These are phyloP conservation scores for Ditylenchus dipsaci DNA, from an alignment of 1,140 invertebrate genomes.

Conservation along the genomic window DNA sequence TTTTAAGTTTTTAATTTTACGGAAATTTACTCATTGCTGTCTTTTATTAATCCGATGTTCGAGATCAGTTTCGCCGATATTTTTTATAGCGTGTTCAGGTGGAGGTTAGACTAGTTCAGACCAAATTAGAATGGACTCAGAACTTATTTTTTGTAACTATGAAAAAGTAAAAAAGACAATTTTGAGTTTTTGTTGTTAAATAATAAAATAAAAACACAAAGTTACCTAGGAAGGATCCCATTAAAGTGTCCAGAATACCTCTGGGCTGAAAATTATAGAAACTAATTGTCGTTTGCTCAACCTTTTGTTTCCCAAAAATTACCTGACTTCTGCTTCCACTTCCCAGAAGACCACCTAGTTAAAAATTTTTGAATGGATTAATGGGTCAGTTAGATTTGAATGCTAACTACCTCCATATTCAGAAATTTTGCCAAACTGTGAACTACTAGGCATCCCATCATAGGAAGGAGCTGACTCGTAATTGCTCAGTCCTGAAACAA, in stretches of 20 bases:
- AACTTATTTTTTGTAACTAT: not conserved
- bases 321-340: conserved; percentile 14
- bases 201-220: not conserved
- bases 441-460: not conserved
- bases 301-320: not conserved
- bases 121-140: too few relatives aligned
- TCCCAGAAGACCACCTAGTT: conserved; percentile 18
- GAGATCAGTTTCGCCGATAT: too few relatives aligned
- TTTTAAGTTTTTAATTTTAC: too few relatives aligned
- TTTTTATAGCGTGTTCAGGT: too few relatives aligned
- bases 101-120: too few relatives aligned
- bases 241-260: conserved; percentile 28
- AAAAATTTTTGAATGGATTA: too few relatives aligned
- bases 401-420: too few relatives aligned
- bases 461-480: conserved; percentile 1
- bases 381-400: too few relatives aligned
- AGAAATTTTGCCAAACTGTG: too few relatives aligned
- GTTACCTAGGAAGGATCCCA: conserved; percentile 4
- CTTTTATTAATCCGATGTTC: too few relatives aligned
- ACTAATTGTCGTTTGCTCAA: not conserved
- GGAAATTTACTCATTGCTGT: too few relatives aligned
- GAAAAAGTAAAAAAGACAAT: not conserved
- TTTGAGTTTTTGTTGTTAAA: not conserved
- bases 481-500: conserved; percentile 1
- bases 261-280: not conserved